Evolutionary conservation across 2,113 vertebrate genomes (phyloP).

Genomic region (Hydropotes inermis): DNA sequence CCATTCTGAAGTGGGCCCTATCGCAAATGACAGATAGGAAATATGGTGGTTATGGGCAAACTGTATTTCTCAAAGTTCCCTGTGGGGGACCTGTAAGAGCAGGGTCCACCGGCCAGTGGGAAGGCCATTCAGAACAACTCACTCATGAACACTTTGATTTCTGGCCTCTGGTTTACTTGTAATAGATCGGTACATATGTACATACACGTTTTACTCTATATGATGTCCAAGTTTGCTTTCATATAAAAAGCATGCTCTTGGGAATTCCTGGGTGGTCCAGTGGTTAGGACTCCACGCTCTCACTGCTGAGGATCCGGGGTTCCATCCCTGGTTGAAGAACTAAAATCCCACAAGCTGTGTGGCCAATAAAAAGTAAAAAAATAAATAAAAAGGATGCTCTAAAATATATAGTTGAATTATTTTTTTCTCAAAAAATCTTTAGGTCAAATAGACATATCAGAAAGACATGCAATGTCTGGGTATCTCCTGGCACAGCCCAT

Average conservation of each 20-base stretch:
- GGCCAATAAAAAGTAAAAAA: neutral
- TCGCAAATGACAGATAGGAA: neutral
- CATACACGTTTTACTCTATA: neutral
- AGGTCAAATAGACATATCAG: neutral
- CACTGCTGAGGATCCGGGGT: neutral
- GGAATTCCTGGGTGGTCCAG: neutral
- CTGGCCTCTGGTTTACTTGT: neutral
- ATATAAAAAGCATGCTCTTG: neutral
- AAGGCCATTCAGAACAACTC: neutral
- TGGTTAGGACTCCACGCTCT: neutral
- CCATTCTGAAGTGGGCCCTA: neutral
- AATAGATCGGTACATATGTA: rapidly evolving
- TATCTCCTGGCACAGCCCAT: rapidly evolving
- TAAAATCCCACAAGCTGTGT: neutral
- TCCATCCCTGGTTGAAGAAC: neutral
- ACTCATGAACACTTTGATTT: neutral
- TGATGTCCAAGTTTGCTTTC: neutral
- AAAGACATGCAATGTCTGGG: neutral
- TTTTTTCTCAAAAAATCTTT: neutral
- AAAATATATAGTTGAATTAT: neutral
- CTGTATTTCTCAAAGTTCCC: neutral
- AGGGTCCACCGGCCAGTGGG: neutral
- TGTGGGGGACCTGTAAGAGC: neutral
- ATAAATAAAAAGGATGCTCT: neutral
- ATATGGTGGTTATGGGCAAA: neutral